Base-by-base conservation (phyloP, 2,888 invertebrate species). In the Resseliella maxima region DNA sequence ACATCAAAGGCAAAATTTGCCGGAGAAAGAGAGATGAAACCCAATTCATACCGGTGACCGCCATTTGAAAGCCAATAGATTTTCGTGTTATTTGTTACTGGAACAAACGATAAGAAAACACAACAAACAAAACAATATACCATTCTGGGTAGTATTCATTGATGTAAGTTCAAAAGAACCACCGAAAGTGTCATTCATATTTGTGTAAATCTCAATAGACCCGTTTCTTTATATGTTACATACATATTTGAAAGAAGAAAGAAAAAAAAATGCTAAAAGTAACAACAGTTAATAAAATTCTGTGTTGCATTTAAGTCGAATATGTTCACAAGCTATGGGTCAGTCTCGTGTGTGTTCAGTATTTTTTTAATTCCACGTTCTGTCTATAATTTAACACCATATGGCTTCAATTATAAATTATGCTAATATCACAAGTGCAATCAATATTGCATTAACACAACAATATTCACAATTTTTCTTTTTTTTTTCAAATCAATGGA, bases 71-170 rank as follows among this genome's bases (percentile, higher is more conserved):
- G 59, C 24, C n/a, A 24, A 59, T 59, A 10, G 50, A 2, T 50
- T 59, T 27, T 72, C 24, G n/a, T 35, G 15, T 72, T 72, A 35
- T 72, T 31, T 72, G 72, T 59, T n/a, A 35, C 31, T 31, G 10
- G 15, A 72, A 18, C 31, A 72, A 31, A 72, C 27, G 72, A 72
- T 72, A 72, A 72, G 72, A 72, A 72, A 72, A 35, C 72, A 72
- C 18, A 31, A 27, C 18, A 12, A 59, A 59, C 24, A 59, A 41
- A 35, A 72, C 72, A 72, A 72, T 72, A 18, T 3, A 50, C 72
- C 59, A 72, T 72, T 72, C 72, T 15, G 15, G 31, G 72, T 72
- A 72, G n/a, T n/a, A 72, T 21, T 72, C 72, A 72, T 72, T 72
- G 31, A 72, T 5, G n/a, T 5, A 15, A 72, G 72, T 72, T 72